Evolutionary conservation across 2,797 vertebrate species (phyloP).

Genomic region (Onychomys torridus): DNA sequence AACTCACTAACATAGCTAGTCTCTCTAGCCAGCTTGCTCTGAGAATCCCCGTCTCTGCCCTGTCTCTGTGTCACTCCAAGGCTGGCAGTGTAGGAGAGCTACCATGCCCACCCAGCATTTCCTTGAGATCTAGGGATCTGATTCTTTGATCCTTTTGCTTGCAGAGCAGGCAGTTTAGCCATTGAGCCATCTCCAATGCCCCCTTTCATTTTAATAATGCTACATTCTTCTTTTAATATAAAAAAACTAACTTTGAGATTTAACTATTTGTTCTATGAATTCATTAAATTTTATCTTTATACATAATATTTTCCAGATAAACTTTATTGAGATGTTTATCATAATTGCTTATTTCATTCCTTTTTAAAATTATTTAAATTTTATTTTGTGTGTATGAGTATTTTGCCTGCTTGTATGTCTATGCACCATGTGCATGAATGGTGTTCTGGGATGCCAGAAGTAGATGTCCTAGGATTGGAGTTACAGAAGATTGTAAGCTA

Average conservation of each 20-base stretch:
- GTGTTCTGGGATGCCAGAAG: neutral
- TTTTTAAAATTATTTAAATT: neutral
- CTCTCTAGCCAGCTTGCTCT: neutral
- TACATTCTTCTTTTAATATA: neutral
- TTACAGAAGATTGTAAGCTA: neutral
- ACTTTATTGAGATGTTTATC: neutral
- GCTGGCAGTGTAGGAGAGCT: too few relatives aligned
- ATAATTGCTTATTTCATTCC: neutral
- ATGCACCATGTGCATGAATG: neutral
- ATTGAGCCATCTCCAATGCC: neutral
- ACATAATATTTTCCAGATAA: constrained; percentile 28
- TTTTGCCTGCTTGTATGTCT: neutral
- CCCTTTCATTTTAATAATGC: neutral
- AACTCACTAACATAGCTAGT: neutral
- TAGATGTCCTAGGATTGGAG: neutral
- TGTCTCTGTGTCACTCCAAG: neutral
- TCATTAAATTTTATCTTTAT: neutral
- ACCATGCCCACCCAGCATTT: neutral
- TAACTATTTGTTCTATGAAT: constrained; percentile 31
- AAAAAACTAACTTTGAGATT: neutral
- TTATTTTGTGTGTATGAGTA: neutral
- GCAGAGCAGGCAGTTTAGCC: neutral
- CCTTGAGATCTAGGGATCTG: too few relatives aligned
- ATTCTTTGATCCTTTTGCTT: neutral
- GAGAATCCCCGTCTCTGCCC: neutral